Percentiles rank a stretch among this genome's conserved stretches.
These are phyloP conservation scores for Sesia bembeciformis DNA, from an alignment of 2,888 invertebrate genomes.

Conservation along the genomic window DNA sequence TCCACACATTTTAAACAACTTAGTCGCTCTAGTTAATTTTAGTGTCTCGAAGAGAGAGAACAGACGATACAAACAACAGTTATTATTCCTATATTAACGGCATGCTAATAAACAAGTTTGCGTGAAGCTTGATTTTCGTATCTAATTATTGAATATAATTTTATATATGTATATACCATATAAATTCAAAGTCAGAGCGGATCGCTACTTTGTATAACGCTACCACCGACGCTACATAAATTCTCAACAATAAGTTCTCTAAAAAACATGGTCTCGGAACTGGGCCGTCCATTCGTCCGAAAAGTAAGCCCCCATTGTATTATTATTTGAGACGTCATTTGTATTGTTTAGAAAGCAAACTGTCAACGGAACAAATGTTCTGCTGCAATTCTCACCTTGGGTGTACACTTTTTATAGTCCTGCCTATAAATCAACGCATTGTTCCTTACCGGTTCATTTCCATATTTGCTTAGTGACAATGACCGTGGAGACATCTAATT, in stretches of 20 bases:
- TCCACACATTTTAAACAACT: no score
- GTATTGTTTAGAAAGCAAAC: slow-evolving; percentile 30
- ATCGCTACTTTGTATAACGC: no score
- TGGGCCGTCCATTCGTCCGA: not conserved
- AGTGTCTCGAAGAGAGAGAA: no score
- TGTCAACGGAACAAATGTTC: slow-evolving; percentile 25
- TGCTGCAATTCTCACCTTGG: slow-evolving; percentile 56
- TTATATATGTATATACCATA: no score
- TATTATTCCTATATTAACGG: no score
- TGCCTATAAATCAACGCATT: slow-evolving; percentile 65
- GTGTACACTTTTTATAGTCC: slow-evolving; percentile 35
- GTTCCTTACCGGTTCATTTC: slow-evolving; percentile 56
- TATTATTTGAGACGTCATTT: slow-evolving; percentile 15
- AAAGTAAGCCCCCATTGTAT: slow-evolving; percentile 7
- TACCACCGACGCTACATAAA: no score
- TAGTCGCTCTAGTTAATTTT: no score
- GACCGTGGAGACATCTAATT: slow-evolving; percentile 71
- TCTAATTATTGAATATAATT: no score
- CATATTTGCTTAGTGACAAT: slow-evolving; percentile 70
- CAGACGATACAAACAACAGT: no score
- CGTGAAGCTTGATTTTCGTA: no score
- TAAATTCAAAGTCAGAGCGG: no score
- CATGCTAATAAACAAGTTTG: no score
- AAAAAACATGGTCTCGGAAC: not conserved
- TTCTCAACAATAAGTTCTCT: not conserved